Base-by-base conservation (phyloP, 2,113 vertebrate genomes). In the Vombatus ursinus region DNA sequence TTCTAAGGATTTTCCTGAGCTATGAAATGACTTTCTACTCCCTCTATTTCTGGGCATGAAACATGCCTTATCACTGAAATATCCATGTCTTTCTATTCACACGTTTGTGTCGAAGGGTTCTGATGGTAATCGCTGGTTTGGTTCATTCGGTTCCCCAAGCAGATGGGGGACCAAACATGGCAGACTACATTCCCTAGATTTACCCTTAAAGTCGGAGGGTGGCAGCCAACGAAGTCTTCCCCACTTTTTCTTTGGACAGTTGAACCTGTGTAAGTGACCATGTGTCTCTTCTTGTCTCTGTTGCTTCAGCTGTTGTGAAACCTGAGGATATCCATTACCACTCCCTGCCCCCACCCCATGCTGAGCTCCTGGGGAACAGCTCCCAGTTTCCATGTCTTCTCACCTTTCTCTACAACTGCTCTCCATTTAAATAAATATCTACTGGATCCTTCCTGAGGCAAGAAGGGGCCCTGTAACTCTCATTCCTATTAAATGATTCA, bases 301-400 rank as follows among this genome's bases (percentile, higher is more conserved):
- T 98, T 99, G 98, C 98, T 98, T 98, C 99, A 99, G 99, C 98
- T 99, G 99, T 84, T 95, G 52, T 3, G 94, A 98, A 98, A 91
- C 91, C 96, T 91, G 93, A 92, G 98, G 97, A 94, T 98, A 98
- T 98, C 98, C 97, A 96, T 98, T 98, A 98, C 97, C 7, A 23
- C n/a, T 96, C 94, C 92, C 92, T 24, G 92, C 77, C 50, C 92
- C 95, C 96, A 98, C 3, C 61, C 68, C 97, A 97, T 93, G 95
- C 97, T 96, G 98, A 98, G 97, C 97, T 95, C 92, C 97, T 89
- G 68, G 37, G 68, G 94, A 95, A 94, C 24, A 0, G 94, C 94
- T 97, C 97, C 92, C 52, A 95, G 94, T 97, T 97, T 96, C 96
- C 77, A n/a, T 95, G 95, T 95, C 95, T 98, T 96, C 96, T 96